Conservation (phyloP, 2,888 invertebrate species). For the Trichopoda pennipes region DNA sequence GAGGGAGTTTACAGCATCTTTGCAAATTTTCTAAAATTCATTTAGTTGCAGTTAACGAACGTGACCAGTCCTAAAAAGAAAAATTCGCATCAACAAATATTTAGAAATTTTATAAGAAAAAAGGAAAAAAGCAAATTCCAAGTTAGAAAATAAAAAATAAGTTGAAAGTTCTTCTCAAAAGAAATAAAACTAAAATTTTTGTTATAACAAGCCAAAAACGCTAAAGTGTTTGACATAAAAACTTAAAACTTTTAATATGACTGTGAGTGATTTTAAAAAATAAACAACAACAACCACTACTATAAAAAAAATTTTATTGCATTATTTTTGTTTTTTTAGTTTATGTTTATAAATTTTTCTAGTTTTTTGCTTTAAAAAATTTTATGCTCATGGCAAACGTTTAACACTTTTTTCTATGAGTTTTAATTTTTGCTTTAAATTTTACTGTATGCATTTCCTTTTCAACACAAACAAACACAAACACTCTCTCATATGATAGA, state of each 20-base stretch:
- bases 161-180: not conserved
- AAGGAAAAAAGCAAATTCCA: not conserved
- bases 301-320: conserved; percentile 8
- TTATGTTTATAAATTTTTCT: conserved; percentile 31
- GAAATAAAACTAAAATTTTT: not conserved
- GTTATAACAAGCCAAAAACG: not conserved
- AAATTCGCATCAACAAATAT: conserved; percentile 8
- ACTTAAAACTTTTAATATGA: not conserved
- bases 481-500: not conserved
- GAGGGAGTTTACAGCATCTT: conserved; percentile 76
- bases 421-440: conserved; percentile 16
- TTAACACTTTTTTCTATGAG: conserved; percentile 52
- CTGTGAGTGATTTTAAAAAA: conserved; percentile 34
- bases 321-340: conserved; percentile 7
- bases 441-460: conserved; percentile 38
- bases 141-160: not conserved
- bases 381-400: conserved; percentile 27
- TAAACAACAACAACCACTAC: conserved; percentile 7
- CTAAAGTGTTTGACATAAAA: not conserved
- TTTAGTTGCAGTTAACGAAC: conserved; percentile 77
- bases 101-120: not conserved
- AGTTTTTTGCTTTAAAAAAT: conserved; percentile 4
- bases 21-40: conserved; percentile 73
- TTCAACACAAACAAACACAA: not conserved
- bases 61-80: conserved; percentile 72